A percentile compares a stretch with the other conserved stretches of the same genome.
phyloP scores from a whole-genome alignment of 2,888 invertebrate species.

The Hetaerina titia region DNA sequence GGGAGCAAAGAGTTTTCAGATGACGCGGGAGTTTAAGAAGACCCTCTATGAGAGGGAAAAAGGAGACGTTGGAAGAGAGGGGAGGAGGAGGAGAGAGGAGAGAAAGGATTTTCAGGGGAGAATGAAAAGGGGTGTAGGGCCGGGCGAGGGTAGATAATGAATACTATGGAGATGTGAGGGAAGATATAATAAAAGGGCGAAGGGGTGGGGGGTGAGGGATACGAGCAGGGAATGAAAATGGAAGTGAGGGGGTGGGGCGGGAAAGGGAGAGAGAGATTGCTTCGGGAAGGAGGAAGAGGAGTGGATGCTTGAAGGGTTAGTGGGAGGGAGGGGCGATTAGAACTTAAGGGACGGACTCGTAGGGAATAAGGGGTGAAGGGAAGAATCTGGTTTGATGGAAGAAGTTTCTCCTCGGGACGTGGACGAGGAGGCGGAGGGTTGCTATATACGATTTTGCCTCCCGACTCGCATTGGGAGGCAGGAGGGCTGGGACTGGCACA shows the following conservation, averaged over 20 bases:
- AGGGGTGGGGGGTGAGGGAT: neutral
- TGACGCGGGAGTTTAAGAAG: too few species aligned
- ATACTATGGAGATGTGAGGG: constrained; percentile 14
- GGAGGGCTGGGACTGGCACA: neutral
- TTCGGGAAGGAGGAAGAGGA: neutral
- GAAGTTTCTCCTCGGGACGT: neutral
- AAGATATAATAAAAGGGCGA: neutral
- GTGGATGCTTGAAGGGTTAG: neutral
- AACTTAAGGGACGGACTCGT: neutral
- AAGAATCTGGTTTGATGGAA: constrained; percentile 31
- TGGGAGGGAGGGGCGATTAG: neutral
- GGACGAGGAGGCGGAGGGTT: neutral
- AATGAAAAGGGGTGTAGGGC: neutral
- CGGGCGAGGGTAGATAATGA: neutral
- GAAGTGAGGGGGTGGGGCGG: neutral
- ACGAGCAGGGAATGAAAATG: neutral
- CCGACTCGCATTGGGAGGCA: neutral
- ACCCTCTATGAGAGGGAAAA: neutral
- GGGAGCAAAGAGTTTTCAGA: too few species aligned
- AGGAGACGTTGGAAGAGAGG: too few species aligned
- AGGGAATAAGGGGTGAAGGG: neutral
- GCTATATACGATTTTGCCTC: neutral
- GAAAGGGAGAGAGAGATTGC: neutral
- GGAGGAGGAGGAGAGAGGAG: neutral
- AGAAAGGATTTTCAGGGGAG: neutral